phyloP scores from a whole-genome alignment of 2,888 invertebrate species.

The Penaeus monodon region DNA sequence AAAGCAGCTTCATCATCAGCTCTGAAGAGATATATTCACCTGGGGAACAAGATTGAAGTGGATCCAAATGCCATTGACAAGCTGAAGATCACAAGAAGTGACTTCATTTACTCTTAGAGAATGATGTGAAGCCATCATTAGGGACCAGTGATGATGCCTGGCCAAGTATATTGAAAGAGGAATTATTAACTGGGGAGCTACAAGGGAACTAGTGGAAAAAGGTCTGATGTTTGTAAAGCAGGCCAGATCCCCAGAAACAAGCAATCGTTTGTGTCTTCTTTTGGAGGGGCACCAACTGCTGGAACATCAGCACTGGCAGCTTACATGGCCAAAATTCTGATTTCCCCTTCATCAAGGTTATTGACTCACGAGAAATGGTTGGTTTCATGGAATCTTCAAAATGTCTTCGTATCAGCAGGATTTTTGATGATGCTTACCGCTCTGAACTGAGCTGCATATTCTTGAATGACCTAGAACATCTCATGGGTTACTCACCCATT shows the following conservation, averaged over 20 bases:
- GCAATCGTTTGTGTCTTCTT: constrained; percentile 73
- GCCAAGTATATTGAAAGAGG: constrained; percentile 89
- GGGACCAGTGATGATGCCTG: constrained; percentile 90
- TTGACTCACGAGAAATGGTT: constrained; percentile 94
- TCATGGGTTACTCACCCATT: constrained; percentile 96
- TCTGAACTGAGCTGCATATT: constrained; percentile 95
- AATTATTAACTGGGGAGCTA: constrained; percentile 91
- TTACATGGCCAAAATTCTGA: constrained; percentile 96
- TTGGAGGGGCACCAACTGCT: constrained; percentile 93
- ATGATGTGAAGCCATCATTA: constrained; percentile 87
- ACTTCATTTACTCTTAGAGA: constrained; percentile 92
- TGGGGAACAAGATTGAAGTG: constrained; percentile 87
- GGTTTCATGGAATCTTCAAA: constrained; percentile 97
- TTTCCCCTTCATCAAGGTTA: constrained; percentile 94
- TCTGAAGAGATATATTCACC: constrained; percentile 95
- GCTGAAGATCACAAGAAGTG: constrained; percentile 78
- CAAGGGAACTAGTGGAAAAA: constrained; percentile 79
- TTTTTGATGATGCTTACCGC: constrained; percentile 99
- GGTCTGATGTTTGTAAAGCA: constrained; percentile 73
- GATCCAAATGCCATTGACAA: constrained; percentile 96
- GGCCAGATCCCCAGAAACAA: constrained; percentile 67
- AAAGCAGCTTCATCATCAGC: constrained; percentile 95
- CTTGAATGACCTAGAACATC: constrained; percentile 96
- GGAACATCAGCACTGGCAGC: constrained; percentile 98
- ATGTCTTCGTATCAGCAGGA: constrained; percentile 90